Percentiles rank a stretch among this genome's conserved stretches.
Conservation (phyloP, 2,797 vertebrate genomes). For the Paratrypauchen microcephalus region DNA sequence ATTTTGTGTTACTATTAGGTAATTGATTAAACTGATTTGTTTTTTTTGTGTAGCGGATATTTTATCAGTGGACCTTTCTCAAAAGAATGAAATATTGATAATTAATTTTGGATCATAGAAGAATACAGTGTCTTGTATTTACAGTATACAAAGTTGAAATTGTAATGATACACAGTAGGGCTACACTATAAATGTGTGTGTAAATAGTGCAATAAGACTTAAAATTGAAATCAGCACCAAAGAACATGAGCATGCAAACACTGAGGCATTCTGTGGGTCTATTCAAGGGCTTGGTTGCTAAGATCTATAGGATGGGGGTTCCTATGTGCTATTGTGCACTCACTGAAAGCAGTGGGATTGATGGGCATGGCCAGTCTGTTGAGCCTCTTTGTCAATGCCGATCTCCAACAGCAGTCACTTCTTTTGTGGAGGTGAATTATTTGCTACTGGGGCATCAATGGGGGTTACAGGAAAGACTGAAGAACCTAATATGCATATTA, state of each 20-base stretch:
- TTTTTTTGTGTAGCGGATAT: no score
- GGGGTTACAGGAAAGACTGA: constrained; percentile 54
- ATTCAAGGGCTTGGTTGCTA: constrained; percentile 71
- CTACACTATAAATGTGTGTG: not conserved
- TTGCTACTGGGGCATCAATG: constrained; percentile 66
- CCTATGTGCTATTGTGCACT: constrained; percentile 62
- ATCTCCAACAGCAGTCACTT: constrained; percentile 60
- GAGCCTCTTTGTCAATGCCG: constrained; percentile 61
- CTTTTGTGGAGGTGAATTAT: constrained; percentile 77
- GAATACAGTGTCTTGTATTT: not conserved
- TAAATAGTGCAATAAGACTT: not conserved
- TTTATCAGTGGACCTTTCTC: no score
- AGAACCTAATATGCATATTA: constrained; percentile 53
- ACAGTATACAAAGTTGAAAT: not conserved
- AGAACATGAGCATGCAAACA: constrained; percentile 31
- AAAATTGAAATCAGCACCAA: constrained; percentile 1
- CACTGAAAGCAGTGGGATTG: constrained; percentile 68
- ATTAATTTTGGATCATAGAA: not conserved
- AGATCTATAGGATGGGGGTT: constrained; percentile 59
- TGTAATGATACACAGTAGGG: not conserved
- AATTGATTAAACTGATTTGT: no score
- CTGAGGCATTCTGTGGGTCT: constrained; percentile 35
- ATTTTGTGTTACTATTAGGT: no score
- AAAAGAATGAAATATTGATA: not conserved
- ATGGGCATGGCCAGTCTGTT: constrained; percentile 68